Evolutionary conservation across 2,797 vertebrate species (phyloP).

Genomic region (Epinephelus awoara): DNA sequence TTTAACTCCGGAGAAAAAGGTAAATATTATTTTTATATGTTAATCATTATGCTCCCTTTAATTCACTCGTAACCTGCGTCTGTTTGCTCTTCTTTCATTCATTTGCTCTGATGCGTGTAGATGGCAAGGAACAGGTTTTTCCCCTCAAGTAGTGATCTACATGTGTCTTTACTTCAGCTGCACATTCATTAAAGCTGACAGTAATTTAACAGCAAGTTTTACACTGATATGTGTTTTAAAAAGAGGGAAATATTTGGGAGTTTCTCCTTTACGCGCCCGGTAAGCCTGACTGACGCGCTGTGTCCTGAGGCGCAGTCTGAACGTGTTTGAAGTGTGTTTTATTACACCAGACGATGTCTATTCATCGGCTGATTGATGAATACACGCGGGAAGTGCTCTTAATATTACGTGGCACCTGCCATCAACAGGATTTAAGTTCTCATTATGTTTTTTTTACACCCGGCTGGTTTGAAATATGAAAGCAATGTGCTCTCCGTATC

Average conservation of each 20-base stretch:
- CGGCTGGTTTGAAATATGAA: background rate
- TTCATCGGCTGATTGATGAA: too few species aligned
- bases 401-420: background rate
- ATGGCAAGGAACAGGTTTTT: too few species aligned
- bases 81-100: background rate
- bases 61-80: too few species aligned
- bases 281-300: background rate
- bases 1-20: conserved; percentile 36
- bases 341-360: background rate
- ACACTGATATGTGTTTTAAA: background rate
- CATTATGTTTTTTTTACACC: background rate
- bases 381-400: background rate
- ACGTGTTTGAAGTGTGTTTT: background rate
- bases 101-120: background rate
- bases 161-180: background rate
- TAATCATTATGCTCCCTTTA: background rate
- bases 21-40: conserved; percentile 27
- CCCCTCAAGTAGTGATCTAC: background rate
- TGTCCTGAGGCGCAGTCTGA: background rate
- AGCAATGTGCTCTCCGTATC: background rate
- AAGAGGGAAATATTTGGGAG: background rate
- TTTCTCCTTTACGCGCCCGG: background rate
- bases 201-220: background rate
- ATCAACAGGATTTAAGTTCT: background rate
- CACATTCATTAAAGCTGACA: background rate